Conservation (phyloP, 2,113 vertebrate genomes). For the Noturus placidus region DNA sequence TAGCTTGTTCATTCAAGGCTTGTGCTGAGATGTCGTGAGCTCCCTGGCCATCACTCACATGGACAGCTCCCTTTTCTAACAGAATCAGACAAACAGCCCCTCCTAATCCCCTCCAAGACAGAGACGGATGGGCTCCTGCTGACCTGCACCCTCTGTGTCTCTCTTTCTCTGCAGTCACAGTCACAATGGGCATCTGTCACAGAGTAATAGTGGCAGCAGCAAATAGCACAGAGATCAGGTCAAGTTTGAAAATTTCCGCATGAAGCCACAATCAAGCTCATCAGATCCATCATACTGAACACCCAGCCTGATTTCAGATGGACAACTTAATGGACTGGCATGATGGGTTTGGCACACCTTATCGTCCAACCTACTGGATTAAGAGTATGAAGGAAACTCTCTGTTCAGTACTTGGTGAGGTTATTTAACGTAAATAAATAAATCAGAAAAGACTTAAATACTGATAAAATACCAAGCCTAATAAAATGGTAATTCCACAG, state of each 20-base stretch:
- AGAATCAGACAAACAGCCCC: conserved; percentile 63
- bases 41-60: conserved; percentile 67
- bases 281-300: conserved; percentile 64
- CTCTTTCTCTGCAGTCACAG: conserved; percentile 32
- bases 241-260: conserved; percentile 67
- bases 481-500: not conserved
- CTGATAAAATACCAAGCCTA: not conserved
- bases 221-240: conserved; percentile 65
- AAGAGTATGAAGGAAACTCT: not conserved
- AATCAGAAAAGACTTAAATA: not conserved
- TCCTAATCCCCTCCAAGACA: conserved; percentile 68
- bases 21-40: conserved; percentile 70
- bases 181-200: conserved; percentile 68
- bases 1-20: conserved; percentile 61
- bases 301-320: conserved; percentile 54
- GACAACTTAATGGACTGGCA: conserved; percentile 49
- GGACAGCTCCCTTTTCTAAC: conserved; percentile 63
- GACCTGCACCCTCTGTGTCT: conserved; percentile 62
- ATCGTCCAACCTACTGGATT: conserved; percentile 12
- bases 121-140: conserved; percentile 70
- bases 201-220: conserved; percentile 70
- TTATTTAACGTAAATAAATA: not conserved
- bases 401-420: not conserved
- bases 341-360: not conserved
- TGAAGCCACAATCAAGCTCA: conserved; percentile 67